A percentile compares a stretch with the other conserved stretches of the same genome.
phyloP scores from a whole-genome alignment of 1,140 invertebrate species.

The Drosophila subobscura region DNA sequence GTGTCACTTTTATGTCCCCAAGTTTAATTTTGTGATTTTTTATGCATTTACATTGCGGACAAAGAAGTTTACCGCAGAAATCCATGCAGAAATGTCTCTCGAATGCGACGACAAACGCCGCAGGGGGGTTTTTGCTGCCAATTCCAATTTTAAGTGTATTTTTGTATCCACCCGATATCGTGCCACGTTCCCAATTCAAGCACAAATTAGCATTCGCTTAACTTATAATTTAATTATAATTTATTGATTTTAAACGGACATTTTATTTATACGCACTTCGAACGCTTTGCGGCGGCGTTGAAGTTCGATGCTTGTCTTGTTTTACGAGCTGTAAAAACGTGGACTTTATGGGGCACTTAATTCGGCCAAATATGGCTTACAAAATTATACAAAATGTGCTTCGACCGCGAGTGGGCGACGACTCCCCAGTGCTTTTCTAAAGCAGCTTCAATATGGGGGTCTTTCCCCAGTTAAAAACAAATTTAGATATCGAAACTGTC shows the following conservation, averaged over 20 bases:
- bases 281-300: slow-evolving; percentile 67
- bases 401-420: slow-evolving; percentile 32
- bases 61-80: slow-evolving; percentile 37
- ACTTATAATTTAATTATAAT: slow-evolving; percentile 82
- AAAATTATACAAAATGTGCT: slow-evolving; percentile 36
- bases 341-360: slow-evolving; percentile 73
- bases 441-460: too few species aligned
- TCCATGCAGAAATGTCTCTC: slow-evolving; percentile 19
- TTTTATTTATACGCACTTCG: slow-evolving; percentile 56
- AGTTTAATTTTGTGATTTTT: slow-evolving; percentile 65
- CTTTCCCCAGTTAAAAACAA: neutral
- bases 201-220: slow-evolving; percentile 74
- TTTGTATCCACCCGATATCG: slow-evolving; percentile 15
- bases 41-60: slow-evolving; percentile 27
- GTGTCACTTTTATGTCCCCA: slow-evolving; percentile 57
- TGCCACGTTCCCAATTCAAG: too few species aligned
- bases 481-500: slow-evolving; percentile 20
- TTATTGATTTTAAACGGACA: slow-evolving; percentile 74
- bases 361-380: slow-evolving; percentile 52
- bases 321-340: slow-evolving; percentile 81
- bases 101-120: slow-evolving; percentile 67
- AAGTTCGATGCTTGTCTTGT: slow-evolving; percentile 59
- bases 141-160: slow-evolving; percentile 18
- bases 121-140: slow-evolving; percentile 39
- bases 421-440: too few species aligned